Conservation (phyloP, 1,140 invertebrate species). For the Bombus waltoni region DNA sequence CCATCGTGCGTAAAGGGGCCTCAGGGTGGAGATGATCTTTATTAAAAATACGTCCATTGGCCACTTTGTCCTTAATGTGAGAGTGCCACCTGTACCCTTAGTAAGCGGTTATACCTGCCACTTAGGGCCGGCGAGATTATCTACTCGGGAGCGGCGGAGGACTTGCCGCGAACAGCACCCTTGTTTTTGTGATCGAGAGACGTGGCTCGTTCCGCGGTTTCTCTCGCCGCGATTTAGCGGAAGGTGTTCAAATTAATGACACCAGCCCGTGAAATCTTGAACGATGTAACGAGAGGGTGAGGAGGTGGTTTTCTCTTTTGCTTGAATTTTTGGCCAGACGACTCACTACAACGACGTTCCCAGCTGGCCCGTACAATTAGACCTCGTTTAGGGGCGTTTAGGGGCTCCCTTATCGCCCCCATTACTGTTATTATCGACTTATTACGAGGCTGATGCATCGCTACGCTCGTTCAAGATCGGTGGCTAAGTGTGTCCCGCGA, state of each 20-base stretch:
- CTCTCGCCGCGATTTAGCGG: conserved; percentile 67
- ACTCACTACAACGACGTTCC: conserved; percentile 33
- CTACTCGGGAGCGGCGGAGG: conserved; percentile 15
- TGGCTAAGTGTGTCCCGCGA: neutral
- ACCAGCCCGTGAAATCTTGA: conserved; percentile 58
- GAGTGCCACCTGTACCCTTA: conserved; percentile 48
- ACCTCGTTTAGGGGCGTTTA: conserved; percentile 81
- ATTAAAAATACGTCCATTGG: conserved; percentile 63
- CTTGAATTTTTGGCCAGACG: conserved; percentile 45
- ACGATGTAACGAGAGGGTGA: neutral
- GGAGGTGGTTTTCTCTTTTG: conserved; percentile 27
- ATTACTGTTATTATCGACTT: conserved; percentile 82
- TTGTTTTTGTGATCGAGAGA: conserved; percentile 46
- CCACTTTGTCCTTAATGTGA: conserved; percentile 54
- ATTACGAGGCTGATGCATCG: conserved; percentile 70
- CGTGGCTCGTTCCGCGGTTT: conserved; percentile 17
- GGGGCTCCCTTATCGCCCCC: conserved; percentile 77
- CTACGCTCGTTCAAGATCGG: conserved; percentile 18
- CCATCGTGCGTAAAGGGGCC: neutral
- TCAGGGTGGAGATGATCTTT: conserved; percentile 44
- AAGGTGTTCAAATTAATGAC: conserved; percentile 76
- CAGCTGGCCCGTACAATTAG: conserved; percentile 77
- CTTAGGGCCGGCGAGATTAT: conserved; percentile 66
- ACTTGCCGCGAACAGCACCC: conserved; percentile 32
- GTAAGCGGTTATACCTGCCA: conserved; percentile 58